These are phyloP conservation scores for Anodontia alba DNA, from an alignment of 2,888 invertebrate species.

Conservation along the genomic window DNA sequence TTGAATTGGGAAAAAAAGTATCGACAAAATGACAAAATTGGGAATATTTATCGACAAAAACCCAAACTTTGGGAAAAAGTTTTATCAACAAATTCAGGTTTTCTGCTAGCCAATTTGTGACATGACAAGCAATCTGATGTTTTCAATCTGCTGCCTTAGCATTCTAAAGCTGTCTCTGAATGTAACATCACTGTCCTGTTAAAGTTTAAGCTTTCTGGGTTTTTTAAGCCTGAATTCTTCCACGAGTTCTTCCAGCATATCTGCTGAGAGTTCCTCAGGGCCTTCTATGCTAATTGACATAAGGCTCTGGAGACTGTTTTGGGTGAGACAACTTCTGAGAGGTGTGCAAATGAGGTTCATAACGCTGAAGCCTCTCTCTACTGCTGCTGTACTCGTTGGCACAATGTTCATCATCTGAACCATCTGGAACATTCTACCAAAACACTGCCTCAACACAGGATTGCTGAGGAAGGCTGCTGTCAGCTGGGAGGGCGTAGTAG, in stretches of 20 bases:
- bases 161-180: not conserved
- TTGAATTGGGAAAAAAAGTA: not conserved
- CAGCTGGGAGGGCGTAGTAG: not conserved
- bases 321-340: not conserved
- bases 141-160: not conserved
- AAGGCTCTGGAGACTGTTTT: not conserved
- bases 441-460: not conserved
- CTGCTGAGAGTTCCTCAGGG: not conserved
- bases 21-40: constrained; percentile 4
- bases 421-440: not conserved
- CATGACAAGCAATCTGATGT: not conserved
- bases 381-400: not conserved
- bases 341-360: not conserved
- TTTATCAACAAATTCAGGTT: not conserved
- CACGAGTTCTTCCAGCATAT: not conserved
- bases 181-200: too few species aligned
- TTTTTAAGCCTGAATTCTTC: not conserved
- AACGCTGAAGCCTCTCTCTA: not conserved
- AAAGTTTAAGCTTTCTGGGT: not conserved
- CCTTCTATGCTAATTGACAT: not conserved
- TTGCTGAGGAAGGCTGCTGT: not conserved
- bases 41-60: too few species aligned
- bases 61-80: not conserved
- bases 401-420: not conserved
- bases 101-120: too few species aligned